Base-by-base conservation (phyloP, 2,797 vertebrate genomes). In the Paedocypris micromegethes region DNA sequence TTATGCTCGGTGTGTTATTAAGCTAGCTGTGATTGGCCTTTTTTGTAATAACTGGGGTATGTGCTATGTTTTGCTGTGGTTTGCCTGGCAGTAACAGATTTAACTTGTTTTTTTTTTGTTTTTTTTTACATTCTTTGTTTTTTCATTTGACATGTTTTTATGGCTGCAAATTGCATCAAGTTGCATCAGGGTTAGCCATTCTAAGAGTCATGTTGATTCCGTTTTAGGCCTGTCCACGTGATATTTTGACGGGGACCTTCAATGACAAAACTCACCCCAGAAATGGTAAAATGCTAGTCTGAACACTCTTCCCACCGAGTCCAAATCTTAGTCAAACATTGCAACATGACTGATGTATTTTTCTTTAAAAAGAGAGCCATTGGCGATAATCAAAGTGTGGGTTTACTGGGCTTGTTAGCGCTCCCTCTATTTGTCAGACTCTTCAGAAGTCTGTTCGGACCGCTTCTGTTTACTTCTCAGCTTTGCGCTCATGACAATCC, bases 141-240 rank as follows among this genome's bases (percentile, higher is more conserved):
- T 23, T 23, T 23, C 23, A 23, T 23, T 23, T 23, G 23, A 23
- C 23, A 23, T 23, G 23, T 23, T 23, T 70, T 70, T 75, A 63
- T 72, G 64, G 46, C 78, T 77, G 73, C 82, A 83, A 64, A 79
- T 89, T 88, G 82, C 86, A 81, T 85, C 82, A 84, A 74, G 82
- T 88, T 89, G 81, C 85, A 81, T 88, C 86, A 88, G 80, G 46
- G 62, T 75, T 75, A 57, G 68, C 61, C 83, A 51, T 58, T 73
- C 64, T 75, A 79, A 75, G 78, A 79, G 76, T 73, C 72, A 77
- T 51, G 57, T 73, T 76, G 77, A 82, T 81, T 80, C 58, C 44
- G 65, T 60, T 64, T 73, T 70, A 46, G 63, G 48, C 62, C 50
- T 64, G 77, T 70, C 65, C 48, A 63, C 75, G 71, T 78, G 68